Evolutionary conservation across 2,888 invertebrate genomes (phyloP), one percentile per base, ranked within the genome.

Genomic region (Timema cristinae): DNA sequence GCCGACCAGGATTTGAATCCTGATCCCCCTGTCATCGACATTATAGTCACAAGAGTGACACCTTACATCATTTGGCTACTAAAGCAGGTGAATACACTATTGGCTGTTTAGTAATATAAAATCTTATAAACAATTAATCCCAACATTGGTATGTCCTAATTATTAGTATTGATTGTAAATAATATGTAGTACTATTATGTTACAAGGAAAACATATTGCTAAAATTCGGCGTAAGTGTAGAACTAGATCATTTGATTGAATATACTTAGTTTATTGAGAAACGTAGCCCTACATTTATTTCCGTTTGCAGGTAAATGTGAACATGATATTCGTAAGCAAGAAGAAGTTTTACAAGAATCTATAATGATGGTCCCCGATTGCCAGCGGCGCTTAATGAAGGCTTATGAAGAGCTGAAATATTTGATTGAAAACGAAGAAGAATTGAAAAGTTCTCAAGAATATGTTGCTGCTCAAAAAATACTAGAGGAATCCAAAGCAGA

Each of bases 351-450:
- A 59, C 91, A 93, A 78, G 97, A 97, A 81, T 90, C 91, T 13
- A 83, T 92, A 78, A 93, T 94, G 92, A 96, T 97, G 95, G 87
- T 97, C 73, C 96, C 96, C 4, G 95, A 97, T 80, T 92, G 94
- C 78, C 90, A 92, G 79, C 87, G 93, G 77, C 88, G 95, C 83
- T 86, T 87, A 74, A 85, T 85, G 63, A 90, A 90, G 82, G 95
- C 95, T 59, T 90, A 85, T 78, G 88, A 89, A 59, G 92, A 95
- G 74, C 86, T 97, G 67, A 89, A 91, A 79, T 87, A 85, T 67
- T 88, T 90, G 70, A 80, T 95, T 72, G 88, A 90, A 73, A 87
- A 87, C 2, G 95, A 95, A 80, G 84, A 86, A 79, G 94, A 95
- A 79, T 86, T 95, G n/a, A 88, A 89, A 79, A 90, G 90, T 75